Percentiles rank a stretch among this genome's conserved stretches.
Conservation (phyloP, 2,113 vertebrate species). For the Paradisaea rubra region DNA sequence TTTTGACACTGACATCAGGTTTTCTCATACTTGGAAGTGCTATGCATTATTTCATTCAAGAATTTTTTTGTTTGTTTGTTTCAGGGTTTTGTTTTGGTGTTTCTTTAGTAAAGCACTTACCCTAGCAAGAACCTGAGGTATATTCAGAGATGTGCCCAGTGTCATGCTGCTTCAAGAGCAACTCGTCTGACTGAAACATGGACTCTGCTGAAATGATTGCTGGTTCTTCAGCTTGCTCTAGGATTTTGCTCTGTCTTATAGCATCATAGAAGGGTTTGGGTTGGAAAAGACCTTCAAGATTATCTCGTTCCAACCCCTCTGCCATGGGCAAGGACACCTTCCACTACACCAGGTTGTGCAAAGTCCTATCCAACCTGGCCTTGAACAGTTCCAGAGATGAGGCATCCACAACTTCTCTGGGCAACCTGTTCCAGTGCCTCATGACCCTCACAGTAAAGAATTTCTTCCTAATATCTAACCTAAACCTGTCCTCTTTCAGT, state of each 20-base stretch:
- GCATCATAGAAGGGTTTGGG: neutral
- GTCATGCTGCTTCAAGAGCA: neutral
- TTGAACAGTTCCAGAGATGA: neutral
- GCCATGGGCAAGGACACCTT: neutral
- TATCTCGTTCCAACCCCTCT: fast-evolving
- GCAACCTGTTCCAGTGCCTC: neutral
- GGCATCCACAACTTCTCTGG: neutral
- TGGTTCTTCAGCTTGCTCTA: neutral
- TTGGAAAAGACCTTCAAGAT: neutral
- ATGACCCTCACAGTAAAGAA: neutral
- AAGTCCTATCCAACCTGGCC: neutral
- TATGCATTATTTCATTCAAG: neutral
- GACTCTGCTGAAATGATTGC: neutral
- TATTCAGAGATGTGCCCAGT: neutral
- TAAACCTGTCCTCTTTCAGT: neutral
- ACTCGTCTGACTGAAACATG: neutral
- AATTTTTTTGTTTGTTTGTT: neutral
- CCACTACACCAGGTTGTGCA: neutral
- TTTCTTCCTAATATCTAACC: neutral
- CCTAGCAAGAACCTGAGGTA: neutral
- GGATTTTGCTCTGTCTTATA: neutral
- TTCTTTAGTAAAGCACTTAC: neutral
- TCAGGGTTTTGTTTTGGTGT: neutral
- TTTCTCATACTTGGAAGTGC: neutral
- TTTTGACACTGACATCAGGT: neutral